A percentile compares a stretch with the other conserved stretches of the same genome.
These are phyloP conservation scores for Phyllostomus hastatus DNA, from an alignment of 2,113 vertebrate species.

Conservation along the genomic window DNA sequence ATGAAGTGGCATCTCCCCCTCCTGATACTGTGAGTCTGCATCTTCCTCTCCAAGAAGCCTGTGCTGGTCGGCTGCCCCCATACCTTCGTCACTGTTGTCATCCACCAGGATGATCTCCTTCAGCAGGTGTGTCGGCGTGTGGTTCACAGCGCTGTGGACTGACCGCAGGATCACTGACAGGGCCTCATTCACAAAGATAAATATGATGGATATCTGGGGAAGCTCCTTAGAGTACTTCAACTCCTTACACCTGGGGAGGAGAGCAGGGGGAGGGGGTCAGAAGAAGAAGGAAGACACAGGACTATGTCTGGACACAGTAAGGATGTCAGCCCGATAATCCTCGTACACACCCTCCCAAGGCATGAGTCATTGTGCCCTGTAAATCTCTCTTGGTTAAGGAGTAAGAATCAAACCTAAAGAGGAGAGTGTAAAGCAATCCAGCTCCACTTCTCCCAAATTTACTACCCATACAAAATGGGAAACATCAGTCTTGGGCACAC, in stretches of 20 bases:
- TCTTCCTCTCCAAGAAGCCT: rapidly evolving
- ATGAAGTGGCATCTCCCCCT: background rate
- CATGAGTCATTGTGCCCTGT: rapidly evolving
- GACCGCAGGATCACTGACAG: constrained; percentile 97
- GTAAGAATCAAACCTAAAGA: background rate
- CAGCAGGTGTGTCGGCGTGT: constrained; percentile 93
- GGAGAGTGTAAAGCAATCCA: background rate
- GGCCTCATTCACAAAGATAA: constrained; percentile 98
- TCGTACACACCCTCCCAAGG: rapidly evolving
- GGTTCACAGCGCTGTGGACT: constrained; percentile 95
- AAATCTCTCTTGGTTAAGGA: background rate
- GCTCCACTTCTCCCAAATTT: background rate
- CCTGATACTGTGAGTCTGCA: rapidly evolving
- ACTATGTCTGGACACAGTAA: rapidly evolving
- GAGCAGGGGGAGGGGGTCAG: constrained; percentile 42
- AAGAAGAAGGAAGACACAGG: rapidly evolving
- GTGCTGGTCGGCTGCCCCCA: rapidly evolving
- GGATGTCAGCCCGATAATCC: rapidly evolving
- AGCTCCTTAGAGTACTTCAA: constrained; percentile 90
- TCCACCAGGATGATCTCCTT: constrained; percentile 99
- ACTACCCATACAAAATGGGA: rapidly evolving
- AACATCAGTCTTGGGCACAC: background rate
- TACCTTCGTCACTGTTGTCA: constrained; percentile 97
- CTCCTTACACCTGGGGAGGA: constrained; percentile 88
- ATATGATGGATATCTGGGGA: constrained; percentile 96